Percentiles rank a stretch among this genome's conserved stretches.
phyloP scores from a whole-genome alignment of 2,113 vertebrate species.

The Tor tambroides region DNA sequence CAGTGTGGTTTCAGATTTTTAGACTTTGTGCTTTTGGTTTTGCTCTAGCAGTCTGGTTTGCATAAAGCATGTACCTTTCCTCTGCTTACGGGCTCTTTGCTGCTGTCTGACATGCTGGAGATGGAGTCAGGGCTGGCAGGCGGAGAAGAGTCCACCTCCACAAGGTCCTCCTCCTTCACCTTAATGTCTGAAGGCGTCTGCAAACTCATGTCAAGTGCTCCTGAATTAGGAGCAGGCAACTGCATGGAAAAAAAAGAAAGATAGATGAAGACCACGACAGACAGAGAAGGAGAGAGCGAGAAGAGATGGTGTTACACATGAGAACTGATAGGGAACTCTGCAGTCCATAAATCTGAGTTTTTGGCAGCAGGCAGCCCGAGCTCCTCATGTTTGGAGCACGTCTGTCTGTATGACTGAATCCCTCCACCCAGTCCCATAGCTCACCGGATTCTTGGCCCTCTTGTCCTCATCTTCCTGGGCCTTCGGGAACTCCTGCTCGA shows the following conservation, averaged over 20 bases:
- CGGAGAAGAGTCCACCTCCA: constrained; percentile 91
- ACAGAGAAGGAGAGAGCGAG: neutral
- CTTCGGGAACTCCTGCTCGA: constrained; percentile 95
- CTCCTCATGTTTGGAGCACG: constrained; percentile 46
- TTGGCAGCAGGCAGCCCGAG: constrained; percentile 43
- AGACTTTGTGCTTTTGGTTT: neutral
- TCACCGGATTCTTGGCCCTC: constrained; percentile 78
- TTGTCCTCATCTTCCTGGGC: constrained; percentile 93
- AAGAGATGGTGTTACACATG: constrained; percentile 44
- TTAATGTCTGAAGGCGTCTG: constrained; percentile 87
- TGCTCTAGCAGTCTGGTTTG: neutral
- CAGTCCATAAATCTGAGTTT: constrained; percentile 52
- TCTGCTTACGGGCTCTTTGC: constrained; percentile 62
- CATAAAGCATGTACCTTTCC: constrained; percentile 64
- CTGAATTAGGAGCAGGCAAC: constrained; percentile 73
- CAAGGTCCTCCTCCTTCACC: constrained; percentile 90
- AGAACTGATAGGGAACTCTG: constrained; percentile 47
- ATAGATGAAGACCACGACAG: constrained; percentile 16
- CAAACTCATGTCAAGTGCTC: constrained; percentile 90
- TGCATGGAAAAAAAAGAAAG: constrained; percentile 68
- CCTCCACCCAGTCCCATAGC: constrained; percentile 53
- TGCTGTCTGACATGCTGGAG: constrained; percentile 73
- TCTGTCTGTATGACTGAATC: constrained; percentile 33
- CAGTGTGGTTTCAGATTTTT: neutral
- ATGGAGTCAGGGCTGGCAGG: constrained; percentile 84